Base-by-base conservation (phyloP, 2,888 invertebrate genomes). In the Ectobius pallidus region DNA sequence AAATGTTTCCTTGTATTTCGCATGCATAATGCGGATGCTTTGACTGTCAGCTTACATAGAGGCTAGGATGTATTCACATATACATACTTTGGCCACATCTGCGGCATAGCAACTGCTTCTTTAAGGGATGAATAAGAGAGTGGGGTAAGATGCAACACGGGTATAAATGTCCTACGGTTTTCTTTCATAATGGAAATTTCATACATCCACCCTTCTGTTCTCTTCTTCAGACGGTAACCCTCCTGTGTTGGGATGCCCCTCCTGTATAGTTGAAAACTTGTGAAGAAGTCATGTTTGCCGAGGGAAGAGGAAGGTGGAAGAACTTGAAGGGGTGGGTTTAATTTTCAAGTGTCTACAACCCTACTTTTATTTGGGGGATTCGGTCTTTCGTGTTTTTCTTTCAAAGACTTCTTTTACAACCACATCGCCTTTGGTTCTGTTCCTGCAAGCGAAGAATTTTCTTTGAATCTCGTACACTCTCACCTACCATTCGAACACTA, bases 61-160 rank as follows among this genome's bases (percentile, higher is more conserved):
- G n/a, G 30, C 27, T 58, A 16, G 27, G 32, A 16, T 52, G 30
- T 58, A 58, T 58, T 58, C 58, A 30, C 58, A 58, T 58, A 30
- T 58, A 58, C 30, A 30, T 58, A n/a, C 46, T 46, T 7, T n/a
- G 46, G 46, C 14, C 30, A 16, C 58, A 58, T 58, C 30, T 58
- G 58, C 7, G n/a, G 16, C 58, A 30, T 25, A 58, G 58, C 27
- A 58, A 58, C 25, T 14, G 30, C 58, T 58, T 58, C 27, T 25
- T 30, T 58, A 58, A 58, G 58, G 58, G 58, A 58, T 58, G 58
- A 58, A 58, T 58, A 58, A 58, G 30, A 34, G 58, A 58, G 30
- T 1, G 32, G 30, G 58, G 32, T 58, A 58, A 25, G 30, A 58
- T 58, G 58, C 30, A n/a, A 58, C 58, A 58, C 14, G 58, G 2